Percentiles rank a stretch among this genome's conserved stretches.
These are phyloP conservation scores for Polymixis lichenea DNA, from an alignment of 2,888 invertebrate genomes.

Conservation along the genomic window DNA sequence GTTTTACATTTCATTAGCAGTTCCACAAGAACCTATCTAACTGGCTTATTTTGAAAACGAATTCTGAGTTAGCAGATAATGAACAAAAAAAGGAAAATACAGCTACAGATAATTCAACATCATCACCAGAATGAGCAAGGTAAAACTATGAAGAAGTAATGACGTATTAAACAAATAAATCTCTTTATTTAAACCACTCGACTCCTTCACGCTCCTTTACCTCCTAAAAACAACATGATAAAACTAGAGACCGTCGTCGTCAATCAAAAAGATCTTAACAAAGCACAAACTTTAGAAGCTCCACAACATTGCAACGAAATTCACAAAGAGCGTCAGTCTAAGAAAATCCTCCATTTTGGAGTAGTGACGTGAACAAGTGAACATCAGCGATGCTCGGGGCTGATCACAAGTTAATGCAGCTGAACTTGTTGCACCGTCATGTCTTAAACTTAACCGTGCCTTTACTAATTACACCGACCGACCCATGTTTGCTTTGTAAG, in stretches of 20 bases:
- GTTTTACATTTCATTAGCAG: slow-evolving; percentile 9
- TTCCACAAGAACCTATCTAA: slow-evolving; percentile 3
- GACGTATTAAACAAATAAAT: background rate
- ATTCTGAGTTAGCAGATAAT: background rate
- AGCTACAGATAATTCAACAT: background rate
- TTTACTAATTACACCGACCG: slow-evolving; percentile 77
- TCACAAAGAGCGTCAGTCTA: slow-evolving; percentile 44
- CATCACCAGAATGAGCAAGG: background rate
- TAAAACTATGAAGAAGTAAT: background rate
- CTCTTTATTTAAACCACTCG: background rate
- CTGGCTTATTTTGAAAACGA: background rate
- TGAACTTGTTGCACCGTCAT: slow-evolving; percentile 76
- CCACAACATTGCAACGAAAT: slow-evolving; percentile 31
- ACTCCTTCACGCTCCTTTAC: background rate
- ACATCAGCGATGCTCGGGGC: slow-evolving; percentile 72
- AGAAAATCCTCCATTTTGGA: slow-evolving; percentile 46
- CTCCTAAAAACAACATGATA: slow-evolving; percentile 16
- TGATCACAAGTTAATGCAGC: slow-evolving; percentile 78
- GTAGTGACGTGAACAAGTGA: slow-evolving; percentile 44
- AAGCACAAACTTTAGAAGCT: slow-evolving; percentile 15
- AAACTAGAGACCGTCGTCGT: slow-evolving; percentile 16
- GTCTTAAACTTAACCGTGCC: slow-evolving; percentile 75
- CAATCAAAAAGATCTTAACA: slow-evolving; percentile 33
- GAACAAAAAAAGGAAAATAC: background rate
- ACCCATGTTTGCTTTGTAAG: slow-evolving; percentile 72